These are phyloP conservation scores for Ophraella communa DNA, from an alignment of 2,888 invertebrate species.

Conservation along the genomic window DNA sequence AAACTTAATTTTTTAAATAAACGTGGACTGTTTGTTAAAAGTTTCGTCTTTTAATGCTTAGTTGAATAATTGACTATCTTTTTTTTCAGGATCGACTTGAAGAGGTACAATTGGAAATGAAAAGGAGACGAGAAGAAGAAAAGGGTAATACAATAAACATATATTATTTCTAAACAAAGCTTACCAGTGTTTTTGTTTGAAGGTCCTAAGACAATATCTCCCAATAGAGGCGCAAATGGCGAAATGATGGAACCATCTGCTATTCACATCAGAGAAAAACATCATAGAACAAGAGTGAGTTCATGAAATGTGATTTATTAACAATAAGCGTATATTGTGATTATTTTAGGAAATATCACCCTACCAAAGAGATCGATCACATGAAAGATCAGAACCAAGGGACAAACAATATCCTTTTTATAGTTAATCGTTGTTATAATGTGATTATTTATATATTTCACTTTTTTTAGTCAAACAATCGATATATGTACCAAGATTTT, in stretches of 20 bases:
- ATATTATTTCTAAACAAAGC: neutral
- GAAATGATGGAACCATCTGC: slow-evolving; percentile 68
- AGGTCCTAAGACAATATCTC: slow-evolving; percentile 69
- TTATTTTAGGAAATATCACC: slow-evolving; percentile 80
- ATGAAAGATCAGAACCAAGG: slow-evolving; percentile 74
- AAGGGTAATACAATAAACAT: slow-evolving; percentile 64
- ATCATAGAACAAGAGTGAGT: slow-evolving; percentile 75
- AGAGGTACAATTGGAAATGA: slow-evolving; percentile 73
- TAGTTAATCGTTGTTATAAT: slow-evolving; percentile 3
- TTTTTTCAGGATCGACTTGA: slow-evolving; percentile 72
- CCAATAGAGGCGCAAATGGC: slow-evolving; percentile 83
- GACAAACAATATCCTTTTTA: slow-evolving; percentile 87
- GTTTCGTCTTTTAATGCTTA: neutral
- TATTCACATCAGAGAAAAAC: slow-evolving; percentile 73
- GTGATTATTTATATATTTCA: neutral
- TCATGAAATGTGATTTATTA: neutral
- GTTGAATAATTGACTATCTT: neutral
- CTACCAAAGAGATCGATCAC: slow-evolving; percentile 73
- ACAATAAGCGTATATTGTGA: neutral
- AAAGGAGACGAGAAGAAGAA: slow-evolving; percentile 81
- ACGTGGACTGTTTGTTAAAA: no score
- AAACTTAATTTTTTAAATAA: no score
- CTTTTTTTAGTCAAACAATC: no score
- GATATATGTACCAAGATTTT: no score
- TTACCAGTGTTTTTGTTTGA: slow-evolving; percentile 5